Evolutionary conservation across 1,140 invertebrate species (phyloP).

Genomic region (Euura saliciscinereae): DNA sequence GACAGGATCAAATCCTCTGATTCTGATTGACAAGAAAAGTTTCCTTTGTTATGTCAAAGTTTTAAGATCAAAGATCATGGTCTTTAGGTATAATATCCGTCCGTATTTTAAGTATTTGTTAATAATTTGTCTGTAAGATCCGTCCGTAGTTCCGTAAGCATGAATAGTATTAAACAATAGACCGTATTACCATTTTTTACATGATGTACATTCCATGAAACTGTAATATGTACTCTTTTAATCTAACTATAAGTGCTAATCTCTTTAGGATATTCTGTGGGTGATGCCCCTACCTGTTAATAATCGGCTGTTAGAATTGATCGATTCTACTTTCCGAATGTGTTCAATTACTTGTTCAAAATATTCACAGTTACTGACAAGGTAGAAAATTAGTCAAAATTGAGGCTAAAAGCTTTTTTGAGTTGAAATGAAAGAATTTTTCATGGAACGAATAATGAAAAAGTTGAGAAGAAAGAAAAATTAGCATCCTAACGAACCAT

Average conservation of each 20-base stretch:
- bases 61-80: not conserved
- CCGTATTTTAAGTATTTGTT: slow-evolving; percentile 10
- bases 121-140: slow-evolving; percentile 17
- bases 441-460: too few relatives aligned
- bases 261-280: not conserved
- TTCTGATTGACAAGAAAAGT: not conserved
- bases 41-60: not conserved
- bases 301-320: too few relatives aligned
- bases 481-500: too few relatives aligned
- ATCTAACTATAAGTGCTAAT: not conserved
- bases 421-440: too few relatives aligned
- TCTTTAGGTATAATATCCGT: slow-evolving; percentile 10
- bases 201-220: not conserved
- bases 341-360: too few relatives aligned
- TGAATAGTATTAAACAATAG: slow-evolving; percentile 21
- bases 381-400: too few relatives aligned
- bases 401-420: too few relatives aligned
- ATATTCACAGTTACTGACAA: too few relatives aligned
- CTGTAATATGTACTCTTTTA: not conserved
- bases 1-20: not conserved
- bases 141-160: slow-evolving; percentile 34
- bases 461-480: too few relatives aligned
- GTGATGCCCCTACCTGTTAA: not conserved
- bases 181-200: not conserved
- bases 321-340: too few relatives aligned